Base-by-base conservation (phyloP, 1,140 invertebrate genomes). In the Trichogramma pretiosum region DNA sequence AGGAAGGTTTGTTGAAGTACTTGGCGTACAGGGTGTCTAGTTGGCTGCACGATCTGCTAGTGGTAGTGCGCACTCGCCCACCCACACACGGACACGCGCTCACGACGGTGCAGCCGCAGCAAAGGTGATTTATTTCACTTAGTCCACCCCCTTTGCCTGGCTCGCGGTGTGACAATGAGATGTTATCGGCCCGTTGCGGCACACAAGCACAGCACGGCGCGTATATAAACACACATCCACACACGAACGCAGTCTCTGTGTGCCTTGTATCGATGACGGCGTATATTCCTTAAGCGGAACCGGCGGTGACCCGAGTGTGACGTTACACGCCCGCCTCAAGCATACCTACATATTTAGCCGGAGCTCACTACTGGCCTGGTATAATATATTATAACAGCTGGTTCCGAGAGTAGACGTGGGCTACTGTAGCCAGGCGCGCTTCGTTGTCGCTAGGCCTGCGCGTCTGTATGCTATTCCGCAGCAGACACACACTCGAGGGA, bases 101-200 rank as follows among this genome's bases (percentile, higher is more conserved):
- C 7, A 2, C 14, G 50, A 24, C 22, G 41, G 39, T 38, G 30
- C 23, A 34, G 26, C 41, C 44, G 48, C 47, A 49, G 54, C 49
- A 41, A 46, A 46, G 28, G 50, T 60, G 59, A 58, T 60, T 61
- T 63, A 60, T 68, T 67, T 50, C 42, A 21, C 57, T 55, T 54
- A n/a, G n/a, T n/a, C n/a, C n/a, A n/a, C n/a, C n/a, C n/a, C n/a
- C n/a, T n/a, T n/a, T n/a, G n/a, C n/a, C n/a, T n/a, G n/a, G n/a
- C n/a, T n/a, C n/a, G n/a, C n/a, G n/a, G 52, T 56, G 56, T 58
- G 60, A 64, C 63, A 65, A 63, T 62, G 59, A 66, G 65, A 67
- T 67, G 59, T 63, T 69, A 67, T 69, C 67, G 49, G 38, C 34
- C n/a, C 46, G 49, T 49, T 46, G 40, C 42, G 41, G 46, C 32